These are phyloP conservation scores for Heliornis fulica DNA, from an alignment of 2,113 vertebrate species.

Conservation along the genomic window DNA sequence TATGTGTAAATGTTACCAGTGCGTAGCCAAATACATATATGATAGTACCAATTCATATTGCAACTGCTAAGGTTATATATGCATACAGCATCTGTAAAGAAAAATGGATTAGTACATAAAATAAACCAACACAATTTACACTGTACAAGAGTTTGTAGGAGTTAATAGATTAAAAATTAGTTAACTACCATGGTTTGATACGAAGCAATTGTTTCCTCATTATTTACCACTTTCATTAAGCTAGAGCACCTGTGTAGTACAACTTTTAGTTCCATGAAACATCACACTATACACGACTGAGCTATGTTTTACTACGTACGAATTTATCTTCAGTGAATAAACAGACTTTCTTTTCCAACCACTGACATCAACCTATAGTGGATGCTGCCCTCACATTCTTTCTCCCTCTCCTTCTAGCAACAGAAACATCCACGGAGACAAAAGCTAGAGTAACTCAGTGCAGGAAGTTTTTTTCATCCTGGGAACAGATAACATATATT, in stretches of 20 bases:
- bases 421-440: neutral
- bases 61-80: neutral
- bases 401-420: neutral
- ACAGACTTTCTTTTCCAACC: neutral
- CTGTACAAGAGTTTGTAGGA: neutral
- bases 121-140: neutral
- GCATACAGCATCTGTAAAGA: neutral
- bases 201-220: neutral
- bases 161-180: neutral
- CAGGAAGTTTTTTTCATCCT: neutral
- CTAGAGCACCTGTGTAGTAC: neutral
- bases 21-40: neutral
- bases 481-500: neutral
- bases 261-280: neutral
- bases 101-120: neutral
- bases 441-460: neutral
- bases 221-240: neutral
- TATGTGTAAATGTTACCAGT: neutral
- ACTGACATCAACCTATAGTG: neutral
- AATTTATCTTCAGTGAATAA: neutral
- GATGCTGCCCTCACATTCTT: neutral
- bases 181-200: neutral
- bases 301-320: neutral
- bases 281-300: neutral
- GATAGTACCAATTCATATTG: neutral